Conservation (phyloP, 2,888 invertebrate species). For the Zaprionus bogoriensis region DNA sequence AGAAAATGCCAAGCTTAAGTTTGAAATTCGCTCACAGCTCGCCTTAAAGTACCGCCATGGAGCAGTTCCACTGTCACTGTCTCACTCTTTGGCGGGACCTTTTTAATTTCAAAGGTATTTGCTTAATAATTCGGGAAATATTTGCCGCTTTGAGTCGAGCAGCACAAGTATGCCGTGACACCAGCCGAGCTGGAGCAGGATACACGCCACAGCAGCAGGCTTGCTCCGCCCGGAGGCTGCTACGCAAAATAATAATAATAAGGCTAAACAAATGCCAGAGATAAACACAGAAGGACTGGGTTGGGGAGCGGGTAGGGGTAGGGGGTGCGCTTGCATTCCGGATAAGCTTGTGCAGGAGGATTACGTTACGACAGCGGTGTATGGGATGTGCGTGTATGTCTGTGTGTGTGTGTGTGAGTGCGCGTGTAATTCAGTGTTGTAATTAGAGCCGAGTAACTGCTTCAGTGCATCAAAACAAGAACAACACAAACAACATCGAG, state of each 20-base stretch:
- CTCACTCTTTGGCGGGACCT: not conserved
- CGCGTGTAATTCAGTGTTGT: constrained; percentile 11
- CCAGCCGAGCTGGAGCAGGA: too few relatives aligned
- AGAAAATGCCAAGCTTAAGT: too few relatives aligned
- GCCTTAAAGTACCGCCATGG: too few relatives aligned
- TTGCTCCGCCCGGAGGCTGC: not conserved
- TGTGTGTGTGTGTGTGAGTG: not conserved
- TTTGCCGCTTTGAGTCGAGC: not conserved
- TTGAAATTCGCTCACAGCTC: too few relatives aligned
- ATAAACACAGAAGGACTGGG: not conserved
- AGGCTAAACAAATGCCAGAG: too few relatives aligned
- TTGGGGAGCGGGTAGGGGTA: not conserved
- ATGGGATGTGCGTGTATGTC: not conserved
- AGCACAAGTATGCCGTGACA: not conserved
- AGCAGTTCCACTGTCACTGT: not conserved
- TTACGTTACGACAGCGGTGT: not conserved
- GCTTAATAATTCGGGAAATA: not conserved
- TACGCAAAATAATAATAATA: not conserved
- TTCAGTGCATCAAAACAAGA: constrained; percentile 11
- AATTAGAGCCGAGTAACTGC: constrained; percentile 28
- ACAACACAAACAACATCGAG: not conserved
- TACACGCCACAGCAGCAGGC: not conserved
- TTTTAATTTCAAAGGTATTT: not conserved
- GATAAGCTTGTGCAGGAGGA: constrained; percentile 8
- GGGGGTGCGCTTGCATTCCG: constrained; percentile 25